Percentiles rank a stretch among this genome's conserved stretches.
Evolutionary conservation across 2,888 invertebrate genomes (phyloP).

Genomic region (Clepsis dumicolana): DNA sequence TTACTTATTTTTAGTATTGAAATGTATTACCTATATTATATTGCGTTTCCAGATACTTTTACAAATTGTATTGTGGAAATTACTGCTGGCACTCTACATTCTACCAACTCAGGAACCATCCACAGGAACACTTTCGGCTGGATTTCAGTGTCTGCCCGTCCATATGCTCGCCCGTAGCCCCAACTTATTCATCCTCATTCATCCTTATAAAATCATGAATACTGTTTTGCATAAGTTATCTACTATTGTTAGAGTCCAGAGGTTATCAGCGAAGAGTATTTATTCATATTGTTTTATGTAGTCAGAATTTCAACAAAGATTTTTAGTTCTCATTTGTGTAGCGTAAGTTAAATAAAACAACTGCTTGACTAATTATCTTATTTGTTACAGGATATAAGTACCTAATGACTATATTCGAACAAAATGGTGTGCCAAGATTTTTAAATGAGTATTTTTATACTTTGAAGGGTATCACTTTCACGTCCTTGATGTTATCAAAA

Average conservation of each 20-base stretch:
- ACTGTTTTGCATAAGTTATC: too few relatives aligned
- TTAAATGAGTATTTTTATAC: not conserved
- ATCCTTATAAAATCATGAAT: too few relatives aligned
- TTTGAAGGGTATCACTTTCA: not conserved
- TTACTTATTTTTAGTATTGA: not conserved
- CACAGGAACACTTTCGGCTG: not conserved
- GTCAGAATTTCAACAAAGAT: too few relatives aligned
- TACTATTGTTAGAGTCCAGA: not conserved
- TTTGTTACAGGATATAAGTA: slow-evolving; percentile 36
- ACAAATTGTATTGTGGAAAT: not conserved
- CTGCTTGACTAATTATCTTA: not conserved
- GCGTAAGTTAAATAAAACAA: not conserved
- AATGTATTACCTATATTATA: not conserved
- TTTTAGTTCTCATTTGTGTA: not conserved
- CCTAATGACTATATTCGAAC: slow-evolving; percentile 21
- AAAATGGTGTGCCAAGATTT: slow-evolving; percentile 25
- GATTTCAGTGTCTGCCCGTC: too few relatives aligned
- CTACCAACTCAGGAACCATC: not conserved
- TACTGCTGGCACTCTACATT: not conserved
- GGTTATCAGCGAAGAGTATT: not conserved
- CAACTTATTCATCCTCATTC: not conserved
- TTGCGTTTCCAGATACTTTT: not conserved
- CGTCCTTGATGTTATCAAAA: not conserved
- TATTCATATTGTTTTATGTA: too few relatives aligned
- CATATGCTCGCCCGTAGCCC: not conserved